These are phyloP conservation scores for Helleia helle DNA, from an alignment of 2,888 invertebrate genomes.

Conservation along the genomic window DNA sequence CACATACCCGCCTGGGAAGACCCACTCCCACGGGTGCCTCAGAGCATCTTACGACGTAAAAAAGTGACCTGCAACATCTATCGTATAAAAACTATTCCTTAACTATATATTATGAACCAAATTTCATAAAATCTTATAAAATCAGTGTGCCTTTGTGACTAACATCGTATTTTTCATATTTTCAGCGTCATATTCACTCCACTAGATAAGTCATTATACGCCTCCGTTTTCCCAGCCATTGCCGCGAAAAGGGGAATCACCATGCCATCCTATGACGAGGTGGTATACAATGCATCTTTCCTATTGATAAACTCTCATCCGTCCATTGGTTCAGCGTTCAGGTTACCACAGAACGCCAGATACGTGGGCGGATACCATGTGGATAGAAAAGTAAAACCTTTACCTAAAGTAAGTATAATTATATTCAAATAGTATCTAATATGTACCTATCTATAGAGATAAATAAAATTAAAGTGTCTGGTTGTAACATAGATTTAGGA, in stretches of 20 bases:
- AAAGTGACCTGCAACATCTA: too few species aligned
- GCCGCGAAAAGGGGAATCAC: slow-evolving; percentile 34
- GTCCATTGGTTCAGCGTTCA: slow-evolving; percentile 28
- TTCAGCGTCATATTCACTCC: slow-evolving; percentile 32
- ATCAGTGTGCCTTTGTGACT: too few species aligned
- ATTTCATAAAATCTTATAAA: too few species aligned
- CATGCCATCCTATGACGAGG: slow-evolving; percentile 37
- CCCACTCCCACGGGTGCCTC: too few species aligned
- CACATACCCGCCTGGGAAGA: too few species aligned
- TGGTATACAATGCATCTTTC: slow-evolving; percentile 36
- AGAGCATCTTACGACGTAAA: too few species aligned
- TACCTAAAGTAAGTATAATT: slow-evolving; percentile 34
- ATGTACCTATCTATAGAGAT: too few species aligned
- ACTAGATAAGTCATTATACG: slow-evolving; percentile 31
- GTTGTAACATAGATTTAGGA: too few species aligned
- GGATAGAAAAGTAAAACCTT: slow-evolving; percentile 29
- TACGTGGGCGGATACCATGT: slow-evolving; percentile 46
- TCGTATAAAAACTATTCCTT: too few species aligned
- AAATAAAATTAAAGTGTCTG: too few species aligned
- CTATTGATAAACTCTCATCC: slow-evolving; percentile 41
- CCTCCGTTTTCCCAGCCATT: slow-evolving; percentile 28
- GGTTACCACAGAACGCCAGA: slow-evolving; percentile 36
- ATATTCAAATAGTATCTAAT: too few species aligned
- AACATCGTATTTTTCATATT: slow-evolving; percentile 12
- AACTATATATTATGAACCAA: background rate